Conservation (phyloP, 2,888 invertebrate species). For the Catonia carolina region DNA sequence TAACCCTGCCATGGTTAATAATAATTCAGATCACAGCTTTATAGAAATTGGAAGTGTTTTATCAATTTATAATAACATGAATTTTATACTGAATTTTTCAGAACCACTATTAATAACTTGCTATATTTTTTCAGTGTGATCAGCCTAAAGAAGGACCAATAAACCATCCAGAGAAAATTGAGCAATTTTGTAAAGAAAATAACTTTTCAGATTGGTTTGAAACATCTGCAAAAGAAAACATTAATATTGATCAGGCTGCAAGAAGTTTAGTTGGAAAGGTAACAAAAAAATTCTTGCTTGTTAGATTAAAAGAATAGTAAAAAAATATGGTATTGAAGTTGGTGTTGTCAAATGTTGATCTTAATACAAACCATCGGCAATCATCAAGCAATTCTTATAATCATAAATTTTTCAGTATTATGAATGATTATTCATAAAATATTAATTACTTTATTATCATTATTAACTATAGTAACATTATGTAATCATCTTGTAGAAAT, state of each 20-base stretch:
- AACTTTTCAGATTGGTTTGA: constrained; percentile 94
- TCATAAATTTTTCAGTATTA: no score
- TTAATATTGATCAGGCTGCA: constrained; percentile 94
- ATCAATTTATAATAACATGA: no score
- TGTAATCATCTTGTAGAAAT: no score
- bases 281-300: constrained; percentile 10
- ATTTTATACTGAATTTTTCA: no score
- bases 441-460: no score
- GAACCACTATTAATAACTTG: no score
- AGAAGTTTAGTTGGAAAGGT: constrained; percentile 62
- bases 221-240: constrained; percentile 93
- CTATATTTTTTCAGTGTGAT: constrained; percentile 76
- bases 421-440: no score
- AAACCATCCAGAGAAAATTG: constrained; percentile 78
- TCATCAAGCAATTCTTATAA: no score
- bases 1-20: no score
- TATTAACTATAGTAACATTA: no score
- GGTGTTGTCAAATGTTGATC: constrained; percentile 8
- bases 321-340: not conserved
- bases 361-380: constrained; percentile 17
- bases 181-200: constrained; percentile 86
- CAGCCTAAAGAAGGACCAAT: constrained; percentile 83
- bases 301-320: constrained; percentile 22
- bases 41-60: no score
- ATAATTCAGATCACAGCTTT: no score